Base-by-base conservation (phyloP, 2,888 invertebrate genomes). In the Bombylius major region DNA sequence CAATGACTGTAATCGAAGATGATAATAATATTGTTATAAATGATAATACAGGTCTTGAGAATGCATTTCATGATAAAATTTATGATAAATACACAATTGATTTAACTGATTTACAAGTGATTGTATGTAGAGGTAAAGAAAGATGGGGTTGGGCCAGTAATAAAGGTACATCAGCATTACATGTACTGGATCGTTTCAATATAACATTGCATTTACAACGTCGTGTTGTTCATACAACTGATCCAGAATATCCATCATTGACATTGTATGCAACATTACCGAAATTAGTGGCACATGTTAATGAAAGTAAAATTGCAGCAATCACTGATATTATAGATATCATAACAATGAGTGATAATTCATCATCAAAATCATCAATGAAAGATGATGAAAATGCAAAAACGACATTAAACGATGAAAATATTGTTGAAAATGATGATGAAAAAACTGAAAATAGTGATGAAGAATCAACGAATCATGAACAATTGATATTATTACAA, bases 111-210 rank as follows among this genome's bases (percentile, higher is more conserved):
- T 74, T 87, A 62, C 92, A 96, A 76, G 85, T 96, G 53, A 75
- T 97, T 62, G 88, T 94, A 51, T 93, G 93, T 1, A 86, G 87
- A 69, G 87, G 87, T 44, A 86, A 86, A 61, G 94, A 95, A 69
- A 89, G 90, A 72, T 93, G 92, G 89, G 84, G 87, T 65, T 88
- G 88, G 68, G 92, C 92, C 4, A 86, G 90, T 66, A 81, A 87
- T 32, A 86, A 89, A 70, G 86, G 87, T 46, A 86, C 89, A 12
- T 93, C 93, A 1, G 82, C 84, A 52, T 77, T 94, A 63, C 95
- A 96, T 67, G 81, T 96, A 36, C 76, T 97, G 44, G 91, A 92
- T 68, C 78, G 84, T 65, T 89, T 89, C 72, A 83, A 80, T 67
- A 84, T 84, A 60, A 78, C 80, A 34, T 68, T 84, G 9, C 79